These are phyloP conservation scores for Bambusicola thoracicus DNA, from an alignment of 2,113 vertebrate genomes.

Conservation along the genomic window DNA sequence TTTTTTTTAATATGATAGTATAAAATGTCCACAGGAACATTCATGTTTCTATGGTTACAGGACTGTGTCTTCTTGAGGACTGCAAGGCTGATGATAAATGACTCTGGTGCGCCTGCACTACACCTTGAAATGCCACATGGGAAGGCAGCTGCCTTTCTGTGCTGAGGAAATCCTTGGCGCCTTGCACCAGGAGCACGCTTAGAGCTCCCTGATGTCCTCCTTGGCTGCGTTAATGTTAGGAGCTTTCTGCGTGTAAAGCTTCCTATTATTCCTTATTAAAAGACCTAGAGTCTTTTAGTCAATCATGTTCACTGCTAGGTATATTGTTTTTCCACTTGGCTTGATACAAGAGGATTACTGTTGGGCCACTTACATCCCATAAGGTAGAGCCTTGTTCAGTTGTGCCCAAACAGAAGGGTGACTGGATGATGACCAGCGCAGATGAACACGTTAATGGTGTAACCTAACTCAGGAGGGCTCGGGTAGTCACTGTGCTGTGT, in stretches of 20 bases:
- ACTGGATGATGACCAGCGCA: not conserved
- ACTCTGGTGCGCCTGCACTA: not conserved
- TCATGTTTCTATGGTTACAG: constrained; percentile 80
- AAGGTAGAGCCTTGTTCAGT: not conserved
- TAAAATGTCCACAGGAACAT: constrained; percentile 64
- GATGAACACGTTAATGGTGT: rapidly evolving
- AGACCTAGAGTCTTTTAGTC: not conserved
- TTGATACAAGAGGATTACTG: not conserved
- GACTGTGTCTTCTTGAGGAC: constrained; percentile 12
- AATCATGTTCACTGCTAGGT: not conserved
- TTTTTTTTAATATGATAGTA: not conserved
- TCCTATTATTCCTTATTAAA: too few species aligned
- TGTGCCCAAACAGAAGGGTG: too few species aligned
- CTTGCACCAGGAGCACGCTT: not conserved
- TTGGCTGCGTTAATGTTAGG: not conserved
- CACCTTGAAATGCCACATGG: not conserved
- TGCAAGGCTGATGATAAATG: constrained; percentile 15
- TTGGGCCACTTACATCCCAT: rapidly evolving
- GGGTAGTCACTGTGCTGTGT: not conserved
- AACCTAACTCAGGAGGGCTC: not conserved
- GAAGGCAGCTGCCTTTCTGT: not conserved
- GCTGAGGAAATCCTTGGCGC: not conserved
- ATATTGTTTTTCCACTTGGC: not conserved
- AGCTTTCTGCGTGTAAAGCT: not conserved
- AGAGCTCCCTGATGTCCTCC: not conserved